Percentiles rank a stretch among this genome's conserved stretches.
Evolutionary conservation across 2,113 vertebrate genomes (phyloP).

Genomic region (Callipepla squamata): DNA sequence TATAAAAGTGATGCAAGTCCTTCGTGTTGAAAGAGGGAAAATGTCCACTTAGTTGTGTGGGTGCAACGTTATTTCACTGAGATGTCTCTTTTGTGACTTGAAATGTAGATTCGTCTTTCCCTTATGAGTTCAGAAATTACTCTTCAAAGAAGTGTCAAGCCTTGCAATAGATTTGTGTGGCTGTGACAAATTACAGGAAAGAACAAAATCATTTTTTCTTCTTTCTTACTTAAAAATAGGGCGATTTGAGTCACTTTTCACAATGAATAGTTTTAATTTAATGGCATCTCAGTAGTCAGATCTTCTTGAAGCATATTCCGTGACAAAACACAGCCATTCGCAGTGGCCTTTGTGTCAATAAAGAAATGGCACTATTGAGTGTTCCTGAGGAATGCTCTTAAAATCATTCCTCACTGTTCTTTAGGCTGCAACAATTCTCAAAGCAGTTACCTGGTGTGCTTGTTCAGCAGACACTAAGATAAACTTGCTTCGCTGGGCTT

Average conservation of each 20-base stretch:
- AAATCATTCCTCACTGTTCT: not conserved
- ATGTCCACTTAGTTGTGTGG: not conserved
- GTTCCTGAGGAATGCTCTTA: not conserved
- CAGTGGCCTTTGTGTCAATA: not conserved
- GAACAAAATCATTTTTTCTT: constrained; percentile 46
- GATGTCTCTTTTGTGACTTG: not conserved
- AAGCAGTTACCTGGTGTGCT: not conserved
- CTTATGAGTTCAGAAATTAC: constrained; percentile 46
- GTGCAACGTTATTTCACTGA: not conserved
- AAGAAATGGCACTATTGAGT: constrained; percentile 27
- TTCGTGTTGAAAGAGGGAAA: not conserved
- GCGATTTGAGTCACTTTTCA: constrained; percentile 39
- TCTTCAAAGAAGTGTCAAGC: constrained; percentile 52
- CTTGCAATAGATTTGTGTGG: constrained; percentile 41
- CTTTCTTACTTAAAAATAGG: constrained; percentile 1
- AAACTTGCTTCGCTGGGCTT: not conserved
- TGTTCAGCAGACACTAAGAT: not conserved
- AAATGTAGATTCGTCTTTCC: constrained; percentile 6
- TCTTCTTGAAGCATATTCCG: not conserved
- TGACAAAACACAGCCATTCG: constrained; percentile 5
- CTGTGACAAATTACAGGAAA: constrained; percentile 57
- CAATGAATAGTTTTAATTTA: not conserved
- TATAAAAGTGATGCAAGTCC: not conserved
- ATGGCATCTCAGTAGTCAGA: constrained; percentile 19
- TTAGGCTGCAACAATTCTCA: not conserved